Percentiles rank a stretch among this genome's conserved stretches.
Evolutionary conservation across 2,797 vertebrate species (phyloP).

Genomic region (Galagoides demidoff): DNA sequence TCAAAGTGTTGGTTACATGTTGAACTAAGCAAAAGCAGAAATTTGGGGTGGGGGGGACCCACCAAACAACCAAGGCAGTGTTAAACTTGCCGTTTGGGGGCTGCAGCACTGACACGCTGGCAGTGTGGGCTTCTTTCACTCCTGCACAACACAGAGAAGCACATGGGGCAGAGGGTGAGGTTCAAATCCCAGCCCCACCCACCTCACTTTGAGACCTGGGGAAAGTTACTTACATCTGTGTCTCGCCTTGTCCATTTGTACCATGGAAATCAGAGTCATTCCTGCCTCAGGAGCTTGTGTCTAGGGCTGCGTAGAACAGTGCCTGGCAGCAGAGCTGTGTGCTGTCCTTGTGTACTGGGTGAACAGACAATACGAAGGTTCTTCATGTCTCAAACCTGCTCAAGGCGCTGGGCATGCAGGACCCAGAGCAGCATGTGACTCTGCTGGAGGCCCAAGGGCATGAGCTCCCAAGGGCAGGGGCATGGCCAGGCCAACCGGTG

Average conservation of each 20-base stretch:
- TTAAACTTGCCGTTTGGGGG: not conserved
- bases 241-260: not conserved
- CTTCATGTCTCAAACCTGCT: not conserved
- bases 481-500: not conserved
- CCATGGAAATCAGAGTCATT: not conserved
- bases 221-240: not conserved
- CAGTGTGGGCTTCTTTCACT: not conserved
- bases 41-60: not conserved
- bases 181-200: not conserved
- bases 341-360: not conserved
- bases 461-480: not conserved
- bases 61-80: constrained; percentile 16
- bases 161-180: not conserved
- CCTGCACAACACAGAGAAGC: not conserved
- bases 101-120: not conserved
- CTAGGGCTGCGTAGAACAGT: not conserved
- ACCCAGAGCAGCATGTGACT: not conserved
- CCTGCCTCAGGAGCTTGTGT: not conserved
- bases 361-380: not conserved
- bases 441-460: not conserved
- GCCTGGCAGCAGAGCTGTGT: not conserved
- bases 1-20: not conserved
- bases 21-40: constrained; percentile 37
- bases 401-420: not conserved
- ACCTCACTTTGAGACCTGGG: not conserved